Conservation (phyloP, 2,113 vertebrate species). For the Scytalopus superciliaris region DNA sequence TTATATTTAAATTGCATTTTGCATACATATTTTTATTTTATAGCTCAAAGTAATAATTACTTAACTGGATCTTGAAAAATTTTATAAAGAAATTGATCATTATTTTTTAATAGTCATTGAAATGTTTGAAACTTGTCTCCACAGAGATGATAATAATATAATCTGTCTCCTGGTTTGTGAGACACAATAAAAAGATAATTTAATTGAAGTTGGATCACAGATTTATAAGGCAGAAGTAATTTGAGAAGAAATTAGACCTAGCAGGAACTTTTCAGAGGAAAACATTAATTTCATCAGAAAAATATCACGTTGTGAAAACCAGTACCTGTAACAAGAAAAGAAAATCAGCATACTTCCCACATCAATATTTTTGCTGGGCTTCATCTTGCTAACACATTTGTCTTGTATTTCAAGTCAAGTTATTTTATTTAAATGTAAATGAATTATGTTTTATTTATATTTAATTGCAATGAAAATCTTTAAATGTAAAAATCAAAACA, state of each 20-base stretch:
- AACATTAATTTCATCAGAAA: neutral
- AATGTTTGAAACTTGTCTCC: slow-evolving; percentile 25
- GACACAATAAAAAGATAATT: slow-evolving; percentile 40
- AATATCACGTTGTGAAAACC: neutral
- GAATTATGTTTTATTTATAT: neutral
- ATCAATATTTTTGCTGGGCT: neutral
- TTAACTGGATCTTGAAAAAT: neutral
- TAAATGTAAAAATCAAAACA: neutral
- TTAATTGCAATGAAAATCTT: neutral
- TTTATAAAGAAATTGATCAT: neutral
- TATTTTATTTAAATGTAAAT: neutral
- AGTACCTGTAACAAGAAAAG: neutral
- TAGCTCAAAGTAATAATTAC: neutral
- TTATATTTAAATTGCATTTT: neutral
- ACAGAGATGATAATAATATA: neutral
- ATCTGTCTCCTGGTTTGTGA: neutral
- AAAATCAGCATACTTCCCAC: neutral
- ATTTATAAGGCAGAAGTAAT: slow-evolving; percentile 34
- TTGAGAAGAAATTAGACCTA: slow-evolving; percentile 44
- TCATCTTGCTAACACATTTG: neutral
- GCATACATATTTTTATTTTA: neutral
- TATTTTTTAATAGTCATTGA: neutral
- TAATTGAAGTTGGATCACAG: slow-evolving; percentile 2
- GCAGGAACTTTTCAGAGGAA: slow-evolving; percentile 1
- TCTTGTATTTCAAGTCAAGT: neutral